A percentile compares a stretch with the other conserved stretches of the same genome.
These are phyloP conservation scores for Torymus aiolomorphi DNA, from an alignment of 2,888 invertebrate genomes.

Conservation along the genomic window DNA sequence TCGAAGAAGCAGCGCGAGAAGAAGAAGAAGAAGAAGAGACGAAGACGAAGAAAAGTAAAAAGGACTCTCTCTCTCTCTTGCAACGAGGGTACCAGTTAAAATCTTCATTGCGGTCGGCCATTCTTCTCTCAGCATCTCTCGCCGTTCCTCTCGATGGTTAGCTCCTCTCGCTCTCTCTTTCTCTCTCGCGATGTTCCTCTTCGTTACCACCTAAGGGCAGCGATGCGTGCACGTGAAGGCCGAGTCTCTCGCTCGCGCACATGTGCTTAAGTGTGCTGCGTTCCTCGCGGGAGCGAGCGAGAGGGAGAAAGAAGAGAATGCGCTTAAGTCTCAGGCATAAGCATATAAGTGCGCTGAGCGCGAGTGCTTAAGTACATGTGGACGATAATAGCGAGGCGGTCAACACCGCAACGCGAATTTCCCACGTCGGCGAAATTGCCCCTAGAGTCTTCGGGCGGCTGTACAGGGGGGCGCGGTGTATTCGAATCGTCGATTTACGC, in stretches of 20 bases:
- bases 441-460: conserved; percentile 14
- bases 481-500: conserved; percentile 35
- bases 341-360: conserved; percentile 50
- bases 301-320: conserved; percentile 41
- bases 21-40: conserved; percentile 48
- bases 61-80: conserved; percentile 50
- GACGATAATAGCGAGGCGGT: conserved; percentile 54
- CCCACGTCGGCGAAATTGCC: conserved; percentile 65
- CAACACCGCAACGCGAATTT: conserved; percentile 60
- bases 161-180: conserved; percentile 49
- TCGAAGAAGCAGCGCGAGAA: conserved; percentile 24
- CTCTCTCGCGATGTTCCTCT: conserved; percentile 48
- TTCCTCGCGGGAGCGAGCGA: conserved; percentile 32
- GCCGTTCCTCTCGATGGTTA: conserved; percentile 56
- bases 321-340: conserved; percentile 47
- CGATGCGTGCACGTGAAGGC: conserved; percentile 71
- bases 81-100: conserved; percentile 70
- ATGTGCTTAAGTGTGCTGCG: conserved; percentile 55
- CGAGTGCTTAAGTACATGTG: conserved; percentile 57
- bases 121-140: conserved; percentile 64
- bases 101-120: conserved; percentile 74
- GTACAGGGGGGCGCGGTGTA: not conserved
- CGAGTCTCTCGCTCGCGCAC: conserved; percentile 54
- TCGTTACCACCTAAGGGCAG: conserved; percentile 58
- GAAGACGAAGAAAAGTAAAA: conserved; percentile 55